These are phyloP conservation scores for Exocentrus adspersus DNA, from an alignment of 2,888 invertebrate species.

Conservation along the genomic window DNA sequence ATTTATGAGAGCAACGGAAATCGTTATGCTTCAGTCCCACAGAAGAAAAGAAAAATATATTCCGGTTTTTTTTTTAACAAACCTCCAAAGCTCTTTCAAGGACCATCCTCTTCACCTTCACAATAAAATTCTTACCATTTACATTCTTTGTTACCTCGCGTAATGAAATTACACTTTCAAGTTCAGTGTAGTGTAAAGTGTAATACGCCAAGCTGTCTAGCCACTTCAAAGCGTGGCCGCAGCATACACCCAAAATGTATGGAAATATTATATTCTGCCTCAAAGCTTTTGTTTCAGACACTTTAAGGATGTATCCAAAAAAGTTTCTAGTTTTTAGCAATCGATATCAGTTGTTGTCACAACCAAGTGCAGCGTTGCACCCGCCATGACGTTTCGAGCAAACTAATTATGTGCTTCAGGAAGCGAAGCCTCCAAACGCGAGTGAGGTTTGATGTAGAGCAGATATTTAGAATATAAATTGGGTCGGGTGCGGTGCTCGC, in stretches of 20 bases:
- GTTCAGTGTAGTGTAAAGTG: too few relatives aligned
- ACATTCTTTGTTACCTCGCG: too few relatives aligned
- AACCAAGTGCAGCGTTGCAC: neutral
- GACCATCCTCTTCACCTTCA: too few relatives aligned
- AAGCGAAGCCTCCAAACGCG: slow-evolving; percentile 31
- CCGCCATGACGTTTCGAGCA: slow-evolving; percentile 20
- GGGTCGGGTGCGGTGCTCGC: slow-evolving; percentile 46
- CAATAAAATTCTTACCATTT: too few relatives aligned
- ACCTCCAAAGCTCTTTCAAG: too few relatives aligned
- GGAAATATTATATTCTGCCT: slow-evolving; percentile 18
- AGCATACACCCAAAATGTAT: slow-evolving; percentile 18
- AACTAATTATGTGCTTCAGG: slow-evolving; percentile 36
- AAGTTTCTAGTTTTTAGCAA: too few relatives aligned
- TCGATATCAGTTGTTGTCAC: too few relatives aligned
- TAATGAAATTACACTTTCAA: too few relatives aligned
- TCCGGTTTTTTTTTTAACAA: too few relatives aligned
- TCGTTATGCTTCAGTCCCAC: too few relatives aligned
- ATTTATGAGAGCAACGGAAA: too few relatives aligned
- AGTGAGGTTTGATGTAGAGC: slow-evolving; percentile 36
- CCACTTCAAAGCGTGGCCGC: slow-evolving; percentile 33
- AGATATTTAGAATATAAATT: slow-evolving; percentile 40
- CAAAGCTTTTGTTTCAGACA: slow-evolving; percentile 33
- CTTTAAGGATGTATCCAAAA: slow-evolving; percentile 40
- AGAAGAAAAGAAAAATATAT: too few relatives aligned
- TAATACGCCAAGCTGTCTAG: slow-evolving; percentile 30